phyloP scores from a whole-genome alignment of 2,113 vertebrate species.

The Eonycteris spelaea region DNA sequence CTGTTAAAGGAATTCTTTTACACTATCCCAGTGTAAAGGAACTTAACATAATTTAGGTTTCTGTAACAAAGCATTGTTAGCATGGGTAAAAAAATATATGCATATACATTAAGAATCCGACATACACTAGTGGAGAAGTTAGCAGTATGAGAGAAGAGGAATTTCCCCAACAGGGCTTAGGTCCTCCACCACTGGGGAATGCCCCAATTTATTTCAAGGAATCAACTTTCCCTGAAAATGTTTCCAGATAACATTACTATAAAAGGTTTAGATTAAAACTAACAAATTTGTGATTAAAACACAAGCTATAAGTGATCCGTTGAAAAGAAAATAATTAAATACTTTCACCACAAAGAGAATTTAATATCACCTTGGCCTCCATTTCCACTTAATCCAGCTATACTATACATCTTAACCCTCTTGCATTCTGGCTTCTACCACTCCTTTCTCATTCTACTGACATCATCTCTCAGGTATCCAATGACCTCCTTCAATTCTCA shows the following conservation, averaged over 20 bases:
- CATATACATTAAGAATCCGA: not conserved
- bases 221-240: not conserved
- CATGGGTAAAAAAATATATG: not conserved
- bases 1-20: not conserved
- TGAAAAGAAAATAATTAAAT: not conserved
- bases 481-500: not conserved
- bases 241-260: not conserved
- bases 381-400: not conserved
- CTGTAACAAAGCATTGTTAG: not conserved
- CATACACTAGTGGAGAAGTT: not conserved
- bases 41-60: slow-evolving; percentile 9
- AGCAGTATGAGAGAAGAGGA: not conserved
- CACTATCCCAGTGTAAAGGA: not conserved
- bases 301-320: not conserved
- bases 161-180: not conserved
- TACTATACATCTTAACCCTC: not conserved
- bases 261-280: not conserved
- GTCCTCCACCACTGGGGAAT: not conserved
- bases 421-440: not conserved
- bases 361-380: not conserved
- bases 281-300: not conserved
- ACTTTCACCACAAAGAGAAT: not conserved
- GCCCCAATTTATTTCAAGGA: slow-evolving; percentile 6
- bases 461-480: not conserved
- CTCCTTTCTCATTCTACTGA: not conserved